Evolutionary conservation across 2,797 vertebrate species (phyloP), one percentile per base, ranked within the genome.

Genomic region (Artibeus jamaicensis): DNA sequence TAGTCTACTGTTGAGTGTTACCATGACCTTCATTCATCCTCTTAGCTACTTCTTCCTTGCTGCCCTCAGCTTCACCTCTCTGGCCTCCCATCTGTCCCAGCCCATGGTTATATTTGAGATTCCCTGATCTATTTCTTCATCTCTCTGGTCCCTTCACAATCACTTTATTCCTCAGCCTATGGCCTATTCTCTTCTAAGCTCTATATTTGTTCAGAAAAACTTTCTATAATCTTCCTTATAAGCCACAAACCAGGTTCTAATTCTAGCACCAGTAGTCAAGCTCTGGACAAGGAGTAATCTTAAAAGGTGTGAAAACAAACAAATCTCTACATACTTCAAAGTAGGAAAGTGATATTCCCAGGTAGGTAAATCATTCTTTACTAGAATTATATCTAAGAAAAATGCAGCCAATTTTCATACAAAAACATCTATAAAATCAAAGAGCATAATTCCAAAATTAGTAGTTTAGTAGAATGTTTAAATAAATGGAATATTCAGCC

Each of bases 401-500:
- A 91, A 92, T 67, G 12, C 29, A 92, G 24, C 19, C 82, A 68
- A 91, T 86, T 93, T 82, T 95, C 57, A 39, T 0, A 62, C 2
- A 89, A 91, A 22, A 91, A 62, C 87, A 68, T 44, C 37, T 82
- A n/a, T 68, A 24, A 96, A 87, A 89, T 93, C 59, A 50, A 93
- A 96, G n/a, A 93, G 68, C 59, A 57, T 34, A 97, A 94, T 90
- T 96, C 76, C 74, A 81, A 92, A 95, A 84, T 94, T 82, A 94
- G 26, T 71, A 57, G 50, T 48, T 89, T 71, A 84, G 53, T 22
- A 85, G 79, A 79, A 93, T 48, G 44, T 93, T 95, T 84, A 89
- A 94, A 62, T 84, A 92, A 86, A 81, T 32, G 42, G 39, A 73
- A 73, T 68, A 10, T 48, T 81, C 37, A 76, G 42, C 82, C 71